Conservation (phyloP, 1,140 invertebrate genomes). For the Ericerus pela region DNA sequence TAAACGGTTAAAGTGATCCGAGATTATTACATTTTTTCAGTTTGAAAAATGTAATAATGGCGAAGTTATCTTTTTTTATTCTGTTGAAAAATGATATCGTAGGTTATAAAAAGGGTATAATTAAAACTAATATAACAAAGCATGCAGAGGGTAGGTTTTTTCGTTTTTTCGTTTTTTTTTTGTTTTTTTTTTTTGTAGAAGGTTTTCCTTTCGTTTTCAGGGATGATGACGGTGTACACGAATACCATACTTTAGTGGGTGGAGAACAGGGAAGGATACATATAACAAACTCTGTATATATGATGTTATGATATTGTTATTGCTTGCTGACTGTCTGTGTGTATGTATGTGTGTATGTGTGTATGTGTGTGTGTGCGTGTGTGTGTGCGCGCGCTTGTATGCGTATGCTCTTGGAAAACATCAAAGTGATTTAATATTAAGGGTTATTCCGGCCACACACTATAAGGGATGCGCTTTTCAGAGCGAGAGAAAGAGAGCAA, state of each 20-base stretch:
- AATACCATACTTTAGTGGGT: neutral
- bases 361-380: too few species aligned
- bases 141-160: too few species aligned
- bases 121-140: constrained; percentile 11
- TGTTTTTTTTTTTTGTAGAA: too few species aligned
- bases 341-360: too few species aligned
- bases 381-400: too few species aligned
- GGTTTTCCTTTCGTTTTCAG: too few species aligned
- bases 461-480: constrained; percentile 7
- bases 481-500: too few species aligned
- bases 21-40: constrained; percentile 12
- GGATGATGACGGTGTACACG: neutral
- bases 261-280: neutral
- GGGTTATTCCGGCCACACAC: constrained; percentile 11
- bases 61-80: constrained; percentile 10
- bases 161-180: too few species aligned
- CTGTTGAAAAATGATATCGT: constrained; percentile 11
- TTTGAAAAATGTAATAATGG: constrained; percentile 12
- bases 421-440: constrained; percentile 12
- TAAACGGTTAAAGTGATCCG: constrained; percentile 3
- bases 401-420: constrained; percentile 8
- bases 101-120: constrained; percentile 12
- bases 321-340: too few species aligned
- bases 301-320: constrained; percentile 12
- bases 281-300: constrained; percentile 6